Evolutionary conservation across 2,797 vertebrate species (phyloP).

Genomic region (Silurus aristotelis): DNA sequence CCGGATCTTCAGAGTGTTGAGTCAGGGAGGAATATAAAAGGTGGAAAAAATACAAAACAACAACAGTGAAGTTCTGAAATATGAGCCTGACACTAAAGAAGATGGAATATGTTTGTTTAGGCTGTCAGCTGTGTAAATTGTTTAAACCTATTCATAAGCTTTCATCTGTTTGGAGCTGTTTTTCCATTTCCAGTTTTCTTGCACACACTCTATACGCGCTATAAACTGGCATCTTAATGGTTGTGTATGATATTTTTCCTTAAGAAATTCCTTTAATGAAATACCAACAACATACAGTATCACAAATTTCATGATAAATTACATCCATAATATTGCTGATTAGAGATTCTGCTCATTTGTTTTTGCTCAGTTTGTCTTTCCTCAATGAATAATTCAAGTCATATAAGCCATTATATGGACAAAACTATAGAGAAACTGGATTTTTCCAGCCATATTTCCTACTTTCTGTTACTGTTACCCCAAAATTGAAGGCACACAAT

Average conservation of each 20-base stretch:
- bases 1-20: conserved; percentile 28
- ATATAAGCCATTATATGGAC: not conserved
- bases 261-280: not conserved
- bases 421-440: too few species aligned
- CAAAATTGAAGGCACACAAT: too few species aligned
- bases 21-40: conserved; percentile 32
- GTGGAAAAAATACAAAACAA: not conserved
- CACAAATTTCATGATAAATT: not conserved
- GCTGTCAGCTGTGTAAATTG: conserved; percentile 50
- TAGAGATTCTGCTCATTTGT: not conserved
- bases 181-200: not conserved
- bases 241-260: not conserved
- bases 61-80: conserved; percentile 17
- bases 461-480: too few species aligned
- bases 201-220: not conserved
- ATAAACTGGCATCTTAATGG: not conserved
- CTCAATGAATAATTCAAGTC: not conserved
- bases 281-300: not conserved
- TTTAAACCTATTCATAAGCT: conserved; percentile 51
- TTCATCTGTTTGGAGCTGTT: conserved; percentile 37
- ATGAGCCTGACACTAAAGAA: conserved; percentile 37
- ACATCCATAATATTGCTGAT: not conserved
- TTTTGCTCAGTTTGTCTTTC: not conserved
- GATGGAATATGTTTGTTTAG: conserved; percentile 53
- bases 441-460: too few species aligned